These are phyloP conservation scores for Gryon sp. DNA, from an alignment of 1,140 invertebrate species.

Conservation along the genomic window DNA sequence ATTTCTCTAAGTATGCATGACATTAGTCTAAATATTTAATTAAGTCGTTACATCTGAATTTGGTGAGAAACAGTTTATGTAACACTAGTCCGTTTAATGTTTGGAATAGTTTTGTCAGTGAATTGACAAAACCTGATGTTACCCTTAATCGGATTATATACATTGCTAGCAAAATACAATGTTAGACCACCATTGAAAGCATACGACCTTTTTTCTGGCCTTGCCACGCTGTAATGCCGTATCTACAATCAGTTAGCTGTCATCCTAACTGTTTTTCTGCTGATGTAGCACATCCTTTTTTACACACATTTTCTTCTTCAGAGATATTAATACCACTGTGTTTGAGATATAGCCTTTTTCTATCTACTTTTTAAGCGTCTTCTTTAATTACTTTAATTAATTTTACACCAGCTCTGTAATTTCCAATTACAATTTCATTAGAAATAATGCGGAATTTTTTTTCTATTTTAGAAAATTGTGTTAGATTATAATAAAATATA, in stretches of 20 bases:
- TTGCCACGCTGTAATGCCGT: conserved; percentile 30
- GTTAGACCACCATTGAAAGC: conserved; percentile 49
- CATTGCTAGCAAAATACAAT: conserved; percentile 53
- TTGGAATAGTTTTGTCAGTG: conserved; percentile 40
- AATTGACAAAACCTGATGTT: conserved; percentile 58
- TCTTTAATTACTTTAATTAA: no score
- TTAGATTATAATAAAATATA: no score
- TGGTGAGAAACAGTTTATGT: neutral
- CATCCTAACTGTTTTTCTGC: conserved; percentile 42
- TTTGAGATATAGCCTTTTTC: conserved; percentile 4
- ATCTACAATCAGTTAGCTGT: conserved; percentile 56
- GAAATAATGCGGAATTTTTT: no score
- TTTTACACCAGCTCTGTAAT: no score
- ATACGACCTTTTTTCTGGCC: conserved; percentile 22
- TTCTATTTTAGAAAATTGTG: no score
- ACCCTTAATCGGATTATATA: conserved; percentile 58
- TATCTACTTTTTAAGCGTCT: no score
- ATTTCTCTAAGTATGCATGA: no score
- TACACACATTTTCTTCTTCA: conserved; percentile 5
- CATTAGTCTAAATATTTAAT: no score
- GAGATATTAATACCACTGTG: conserved; percentile 29
- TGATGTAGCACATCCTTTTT: conserved; percentile 20
- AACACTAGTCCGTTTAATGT: neutral
- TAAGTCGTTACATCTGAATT: no score
- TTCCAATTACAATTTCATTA: no score